Evolutionary conservation across 2,888 invertebrate genomes (phyloP).

Genomic region (Chrysolina oricalcia): DNA sequence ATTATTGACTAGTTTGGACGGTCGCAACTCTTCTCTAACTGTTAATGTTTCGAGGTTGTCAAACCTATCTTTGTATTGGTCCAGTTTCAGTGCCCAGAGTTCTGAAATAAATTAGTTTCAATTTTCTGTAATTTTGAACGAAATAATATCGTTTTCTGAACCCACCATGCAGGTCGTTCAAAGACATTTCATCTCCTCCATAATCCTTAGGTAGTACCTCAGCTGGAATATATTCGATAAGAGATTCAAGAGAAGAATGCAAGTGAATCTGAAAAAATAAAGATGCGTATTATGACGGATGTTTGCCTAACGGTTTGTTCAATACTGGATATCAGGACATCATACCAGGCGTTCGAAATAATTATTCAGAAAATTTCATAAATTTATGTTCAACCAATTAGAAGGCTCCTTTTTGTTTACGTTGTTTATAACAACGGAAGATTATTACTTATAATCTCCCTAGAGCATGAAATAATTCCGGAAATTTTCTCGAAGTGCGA

Average conservation of each 20-base stretch:
- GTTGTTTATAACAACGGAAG: no score
- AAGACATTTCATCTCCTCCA: constrained; percentile 64
- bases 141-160: neutral
- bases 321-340: no score
- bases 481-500: no score
- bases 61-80: constrained; percentile 39
- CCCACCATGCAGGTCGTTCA: constrained; percentile 76
- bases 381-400: no score
- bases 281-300: no score
- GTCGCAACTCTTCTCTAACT: constrained; percentile 55
- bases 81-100: constrained; percentile 32
- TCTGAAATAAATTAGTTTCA: neutral
- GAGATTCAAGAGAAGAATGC: constrained; percentile 41
- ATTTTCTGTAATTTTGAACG: neutral
- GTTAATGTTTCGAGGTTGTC: constrained; percentile 35
- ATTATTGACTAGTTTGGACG: constrained; percentile 51
- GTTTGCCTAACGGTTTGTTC: no score
- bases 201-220: constrained; percentile 55
- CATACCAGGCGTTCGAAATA: no score
- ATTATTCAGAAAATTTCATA: no score
- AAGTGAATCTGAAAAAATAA: constrained; percentile 49
- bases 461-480: no score
- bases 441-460: no score
- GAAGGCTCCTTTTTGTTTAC: no score
- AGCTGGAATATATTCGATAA: constrained; percentile 47